Percentiles rank a stretch among this genome's conserved stretches.
phyloP scores from a whole-genome alignment of 2,113 vertebrate genomes.

The Eonycteris spelaea region DNA sequence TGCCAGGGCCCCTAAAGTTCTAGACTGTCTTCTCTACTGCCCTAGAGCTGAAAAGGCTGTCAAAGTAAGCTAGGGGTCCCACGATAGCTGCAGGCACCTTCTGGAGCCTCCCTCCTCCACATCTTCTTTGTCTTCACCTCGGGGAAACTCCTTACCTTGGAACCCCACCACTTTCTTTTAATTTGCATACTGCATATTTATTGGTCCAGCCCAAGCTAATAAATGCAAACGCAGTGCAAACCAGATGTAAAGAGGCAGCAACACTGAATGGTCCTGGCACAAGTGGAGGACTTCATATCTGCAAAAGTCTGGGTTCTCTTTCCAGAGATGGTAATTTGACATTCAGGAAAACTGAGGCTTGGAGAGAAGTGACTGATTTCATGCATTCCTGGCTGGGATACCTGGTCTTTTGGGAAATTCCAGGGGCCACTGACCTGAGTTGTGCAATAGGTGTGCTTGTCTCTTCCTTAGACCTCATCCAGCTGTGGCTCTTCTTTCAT shows the following conservation, averaged over 20 bases:
- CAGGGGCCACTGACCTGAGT: background rate
- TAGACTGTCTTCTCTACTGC: background rate
- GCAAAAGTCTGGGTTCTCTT: background rate
- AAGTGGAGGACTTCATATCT: background rate
- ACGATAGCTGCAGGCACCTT: background rate
- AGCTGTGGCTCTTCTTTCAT: background rate
- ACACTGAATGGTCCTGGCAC: background rate
- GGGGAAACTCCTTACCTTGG: background rate
- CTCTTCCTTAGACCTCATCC: background rate
- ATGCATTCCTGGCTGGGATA: background rate
- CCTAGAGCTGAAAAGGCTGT: background rate
- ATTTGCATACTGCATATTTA: background rate
- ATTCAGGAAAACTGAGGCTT: background rate
- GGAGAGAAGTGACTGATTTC: background rate
- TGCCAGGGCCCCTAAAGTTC: background rate
- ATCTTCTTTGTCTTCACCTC: background rate
- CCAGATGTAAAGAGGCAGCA: background rate
- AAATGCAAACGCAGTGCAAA: constrained; percentile 16
- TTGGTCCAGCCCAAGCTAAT: constrained; percentile 16
- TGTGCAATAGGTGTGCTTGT: background rate
- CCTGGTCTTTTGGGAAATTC: background rate
- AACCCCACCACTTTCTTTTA: background rate
- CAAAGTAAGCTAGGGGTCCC: too few species aligned
- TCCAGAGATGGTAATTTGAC: background rate
- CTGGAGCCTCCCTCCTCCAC: background rate